Conservation (phyloP, 2,797 vertebrate species). For the Mus spretus region DNA sequence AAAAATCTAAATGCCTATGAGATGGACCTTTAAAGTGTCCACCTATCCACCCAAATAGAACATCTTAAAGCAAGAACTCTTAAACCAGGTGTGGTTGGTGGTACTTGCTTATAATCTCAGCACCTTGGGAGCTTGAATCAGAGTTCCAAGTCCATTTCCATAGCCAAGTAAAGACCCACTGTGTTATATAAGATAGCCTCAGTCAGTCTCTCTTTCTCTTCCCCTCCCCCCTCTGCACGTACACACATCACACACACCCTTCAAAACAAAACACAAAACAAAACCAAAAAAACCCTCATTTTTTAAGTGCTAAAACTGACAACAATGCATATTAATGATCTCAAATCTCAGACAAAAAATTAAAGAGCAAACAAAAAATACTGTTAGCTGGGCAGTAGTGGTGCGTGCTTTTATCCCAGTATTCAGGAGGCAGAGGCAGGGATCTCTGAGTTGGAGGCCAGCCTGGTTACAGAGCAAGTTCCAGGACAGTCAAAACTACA, state of each 20-base stretch:
- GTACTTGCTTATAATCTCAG: not conserved
- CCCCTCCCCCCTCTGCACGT: not conserved
- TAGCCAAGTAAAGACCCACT: not conserved
- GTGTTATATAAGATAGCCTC: not conserved
- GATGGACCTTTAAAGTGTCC: conserved; percentile 14
- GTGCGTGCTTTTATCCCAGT: not conserved
- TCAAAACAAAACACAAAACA: not conserved
- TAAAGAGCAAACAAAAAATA: not conserved
- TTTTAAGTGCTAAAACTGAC: not conserved
- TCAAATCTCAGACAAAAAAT: conserved; percentile 16
- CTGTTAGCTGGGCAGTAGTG: not conserved
- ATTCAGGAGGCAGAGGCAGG: not conserved
- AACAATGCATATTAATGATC: conserved; percentile 13
- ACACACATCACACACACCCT: not conserved
- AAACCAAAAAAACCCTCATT: not conserved
- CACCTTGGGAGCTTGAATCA: not conserved
- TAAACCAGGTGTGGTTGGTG: not conserved
- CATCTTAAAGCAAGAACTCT: conserved; percentile 28
- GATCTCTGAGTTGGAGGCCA: not conserved
- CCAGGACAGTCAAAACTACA: not conserved
- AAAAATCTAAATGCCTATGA: not conserved
- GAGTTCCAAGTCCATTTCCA: not conserved
- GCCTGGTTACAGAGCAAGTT: not conserved
- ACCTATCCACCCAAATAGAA: conserved; percentile 10
- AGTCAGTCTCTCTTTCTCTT: not conserved